phyloP scores from a whole-genome alignment of 2,888 invertebrate genomes.

The Hypolimnas misippus region DNA sequence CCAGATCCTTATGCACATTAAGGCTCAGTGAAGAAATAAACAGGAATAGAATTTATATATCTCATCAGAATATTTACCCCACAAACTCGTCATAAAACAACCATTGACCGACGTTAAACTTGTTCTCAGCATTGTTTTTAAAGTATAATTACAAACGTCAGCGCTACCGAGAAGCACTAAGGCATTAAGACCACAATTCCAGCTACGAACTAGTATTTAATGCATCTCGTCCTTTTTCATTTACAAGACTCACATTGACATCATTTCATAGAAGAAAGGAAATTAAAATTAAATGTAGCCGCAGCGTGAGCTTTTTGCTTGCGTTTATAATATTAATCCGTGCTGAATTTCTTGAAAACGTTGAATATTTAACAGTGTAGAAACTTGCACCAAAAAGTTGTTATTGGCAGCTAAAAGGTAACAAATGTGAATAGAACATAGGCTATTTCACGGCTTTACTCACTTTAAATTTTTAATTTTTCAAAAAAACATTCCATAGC shows the following conservation, averaged over 20 bases:
- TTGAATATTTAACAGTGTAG: too few relatives aligned
- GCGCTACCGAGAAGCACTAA: slow-evolving; percentile 2
- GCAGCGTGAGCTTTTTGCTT: too few relatives aligned
- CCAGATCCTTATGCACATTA: background rate
- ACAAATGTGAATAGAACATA: too few relatives aligned
- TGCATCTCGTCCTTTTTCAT: background rate
- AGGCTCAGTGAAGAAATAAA: background rate
- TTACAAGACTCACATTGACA: background rate
- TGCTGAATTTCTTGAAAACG: too few relatives aligned
- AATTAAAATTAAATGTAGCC: background rate
- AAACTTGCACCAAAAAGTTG: too few relatives aligned
- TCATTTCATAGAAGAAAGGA: background rate
- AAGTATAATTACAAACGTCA: slow-evolving; percentile 7
- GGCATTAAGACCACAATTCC: slow-evolving; percentile 12
- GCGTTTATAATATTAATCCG: too few relatives aligned
- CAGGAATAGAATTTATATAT: background rate
- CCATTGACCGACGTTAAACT: background rate
- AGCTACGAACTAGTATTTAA: background rate
- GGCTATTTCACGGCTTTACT: too few relatives aligned
- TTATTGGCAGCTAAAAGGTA: too few relatives aligned
- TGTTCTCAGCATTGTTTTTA: background rate
- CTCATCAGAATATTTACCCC: background rate
- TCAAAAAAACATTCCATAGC: too few relatives aligned
- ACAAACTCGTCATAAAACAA: background rate
- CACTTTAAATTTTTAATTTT: too few relatives aligned